These are phyloP conservation scores for Aix galericulata DNA, from an alignment of 2,113 vertebrate species.

Conservation along the genomic window DNA sequence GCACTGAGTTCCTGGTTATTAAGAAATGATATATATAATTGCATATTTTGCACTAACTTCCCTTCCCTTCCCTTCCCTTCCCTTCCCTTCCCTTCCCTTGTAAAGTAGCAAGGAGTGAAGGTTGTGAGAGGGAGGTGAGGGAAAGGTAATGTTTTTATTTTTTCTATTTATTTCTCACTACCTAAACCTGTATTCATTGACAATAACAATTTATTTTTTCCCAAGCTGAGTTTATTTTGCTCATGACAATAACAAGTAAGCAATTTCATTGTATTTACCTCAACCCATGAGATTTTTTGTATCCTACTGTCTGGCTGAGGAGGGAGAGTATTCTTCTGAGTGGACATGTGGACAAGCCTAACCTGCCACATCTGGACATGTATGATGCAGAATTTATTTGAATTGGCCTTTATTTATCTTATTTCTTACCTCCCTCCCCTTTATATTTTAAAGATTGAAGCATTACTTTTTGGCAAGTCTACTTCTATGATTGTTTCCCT, in stretches of 20 bases:
- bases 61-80: too few relatives aligned
- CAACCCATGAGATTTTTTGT: background rate
- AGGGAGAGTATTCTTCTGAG: fast-evolving
- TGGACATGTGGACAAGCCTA: background rate
- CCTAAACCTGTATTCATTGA: background rate
- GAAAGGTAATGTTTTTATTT: background rate
- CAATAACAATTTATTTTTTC: background rate
- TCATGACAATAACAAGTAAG: background rate
- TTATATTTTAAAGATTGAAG: background rate
- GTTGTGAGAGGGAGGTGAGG: too few relatives aligned
- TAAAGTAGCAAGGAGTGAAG: background rate
- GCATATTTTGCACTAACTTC: background rate
- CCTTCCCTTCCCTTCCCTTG: too few relatives aligned
- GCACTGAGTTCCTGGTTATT: background rate
- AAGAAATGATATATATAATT: background rate
- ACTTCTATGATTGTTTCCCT: background rate
- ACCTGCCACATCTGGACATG: background rate
- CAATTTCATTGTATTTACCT: background rate
- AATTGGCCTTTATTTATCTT: background rate
- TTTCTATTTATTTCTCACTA: background rate
- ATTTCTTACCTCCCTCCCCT: fast-evolving
- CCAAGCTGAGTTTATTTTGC: background rate
- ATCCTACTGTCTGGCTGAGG: fast-evolving
- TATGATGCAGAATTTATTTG: background rate
- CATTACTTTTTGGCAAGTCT: background rate